These are phyloP conservation scores for Syndactyla subalaris DNA, from an alignment of 2,797 vertebrate genomes.

Conservation along the genomic window DNA sequence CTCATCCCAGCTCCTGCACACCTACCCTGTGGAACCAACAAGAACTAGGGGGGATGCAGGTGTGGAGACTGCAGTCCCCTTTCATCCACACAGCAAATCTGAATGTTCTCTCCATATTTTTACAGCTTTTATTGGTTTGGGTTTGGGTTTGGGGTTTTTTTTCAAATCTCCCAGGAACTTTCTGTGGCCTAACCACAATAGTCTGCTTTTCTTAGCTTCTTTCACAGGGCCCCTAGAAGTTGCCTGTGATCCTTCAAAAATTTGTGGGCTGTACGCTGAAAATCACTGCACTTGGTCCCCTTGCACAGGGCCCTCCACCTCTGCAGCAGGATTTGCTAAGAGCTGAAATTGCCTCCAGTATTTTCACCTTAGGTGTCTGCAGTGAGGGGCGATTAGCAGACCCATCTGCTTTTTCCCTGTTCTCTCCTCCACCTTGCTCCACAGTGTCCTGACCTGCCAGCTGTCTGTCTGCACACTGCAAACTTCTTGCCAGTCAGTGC, in stretches of 20 bases:
- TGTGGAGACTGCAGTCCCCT: neutral
- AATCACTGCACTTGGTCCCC: neutral
- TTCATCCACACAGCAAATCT: neutral
- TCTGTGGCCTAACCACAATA: neutral
- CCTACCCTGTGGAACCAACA: neutral
- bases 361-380: neutral
- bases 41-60: neutral
- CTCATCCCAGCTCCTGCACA: neutral
- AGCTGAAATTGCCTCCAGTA: neutral
- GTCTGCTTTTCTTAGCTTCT: slow-evolving; percentile 13
- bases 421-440: neutral
- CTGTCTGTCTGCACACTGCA: neutral
- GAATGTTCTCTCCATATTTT: neutral
- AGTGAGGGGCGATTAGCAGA: neutral
- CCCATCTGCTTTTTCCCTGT: neutral
- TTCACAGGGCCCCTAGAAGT: neutral
- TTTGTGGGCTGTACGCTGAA: neutral
- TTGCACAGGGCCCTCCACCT: neutral
- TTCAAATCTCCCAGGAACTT: neutral
- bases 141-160: neutral
- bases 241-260: neutral
- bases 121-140: neutral
- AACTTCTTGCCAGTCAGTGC: neutral
- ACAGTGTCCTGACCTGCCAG: neutral
- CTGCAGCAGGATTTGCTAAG: neutral